Evolutionary conservation across 2,888 invertebrate species (phyloP).

Genomic region (Drosophila quasianomalipes): DNA sequence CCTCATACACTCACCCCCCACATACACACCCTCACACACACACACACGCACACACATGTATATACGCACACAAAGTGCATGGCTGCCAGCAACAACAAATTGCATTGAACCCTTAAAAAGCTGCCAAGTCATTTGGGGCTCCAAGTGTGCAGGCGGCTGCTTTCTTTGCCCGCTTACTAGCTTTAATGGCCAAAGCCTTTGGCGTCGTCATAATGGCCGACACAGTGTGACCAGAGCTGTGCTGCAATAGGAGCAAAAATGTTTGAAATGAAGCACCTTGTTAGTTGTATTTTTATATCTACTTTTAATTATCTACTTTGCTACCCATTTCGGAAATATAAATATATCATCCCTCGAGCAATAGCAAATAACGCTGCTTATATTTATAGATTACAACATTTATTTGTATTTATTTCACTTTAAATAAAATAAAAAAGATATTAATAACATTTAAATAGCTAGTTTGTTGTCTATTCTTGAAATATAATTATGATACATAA

Average conservation of each 20-base stretch:
- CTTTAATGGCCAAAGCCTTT: slow-evolving; percentile 58
- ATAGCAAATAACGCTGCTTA: not conserved
- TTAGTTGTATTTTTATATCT: not conserved
- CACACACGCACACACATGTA: not conserved
- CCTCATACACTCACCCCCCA: not conserved
- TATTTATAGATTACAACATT: not conserved
- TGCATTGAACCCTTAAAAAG: slow-evolving; percentile 56
- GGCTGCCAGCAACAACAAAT: slow-evolving; percentile 51
- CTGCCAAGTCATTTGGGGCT: slow-evolving; percentile 56
- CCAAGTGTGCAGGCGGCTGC: slow-evolving; percentile 16
- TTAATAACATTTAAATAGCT: not conserved
- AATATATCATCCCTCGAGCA: not conserved
- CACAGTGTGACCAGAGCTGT: slow-evolving; percentile 32
- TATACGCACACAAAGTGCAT: slow-evolving; percentile 39
- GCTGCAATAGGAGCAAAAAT: not conserved
- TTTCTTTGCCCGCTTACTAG: slow-evolving; percentile 16
- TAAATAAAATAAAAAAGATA: not conserved
- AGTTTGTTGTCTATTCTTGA: not conserved
- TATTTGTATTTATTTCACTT: not conserved
- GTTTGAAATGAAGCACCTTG: not conserved
- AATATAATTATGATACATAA: not conserved
- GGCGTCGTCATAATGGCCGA: slow-evolving; percentile 19
- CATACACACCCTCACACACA: no score
- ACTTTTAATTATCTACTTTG: not conserved
- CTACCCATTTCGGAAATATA: not conserved